phyloP scores from a whole-genome alignment of 2,113 vertebrate genomes.

The Nothobranchius furzeri region DNA sequence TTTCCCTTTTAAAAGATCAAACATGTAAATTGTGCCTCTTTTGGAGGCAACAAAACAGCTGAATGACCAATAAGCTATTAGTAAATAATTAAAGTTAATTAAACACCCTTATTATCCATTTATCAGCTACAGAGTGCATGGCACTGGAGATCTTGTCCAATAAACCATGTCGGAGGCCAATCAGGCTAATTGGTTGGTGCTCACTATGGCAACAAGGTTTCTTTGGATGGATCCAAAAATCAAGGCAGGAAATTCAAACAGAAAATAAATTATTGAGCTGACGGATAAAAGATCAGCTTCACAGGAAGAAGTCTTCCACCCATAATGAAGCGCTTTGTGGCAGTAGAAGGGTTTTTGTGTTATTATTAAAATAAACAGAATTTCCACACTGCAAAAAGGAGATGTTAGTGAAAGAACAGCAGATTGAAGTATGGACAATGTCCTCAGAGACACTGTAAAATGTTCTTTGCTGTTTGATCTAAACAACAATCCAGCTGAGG shows the following conservation, averaged over 20 bases:
- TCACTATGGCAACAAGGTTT: conserved; percentile 49
- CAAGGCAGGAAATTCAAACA: conserved; percentile 16
- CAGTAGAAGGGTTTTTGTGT: conserved; percentile 37
- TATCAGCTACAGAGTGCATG: conserved; percentile 28
- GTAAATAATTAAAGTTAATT: conserved; percentile 26
- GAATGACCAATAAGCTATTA: conserved; percentile 25
- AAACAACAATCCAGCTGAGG: conserved; percentile 26
- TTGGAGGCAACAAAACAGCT: conserved; percentile 15
- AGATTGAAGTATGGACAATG: background rate
- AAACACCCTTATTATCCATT: too few species aligned
- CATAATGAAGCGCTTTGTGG: conserved; percentile 31
- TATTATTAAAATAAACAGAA: conserved; percentile 33
- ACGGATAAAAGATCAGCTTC: conserved; percentile 16
- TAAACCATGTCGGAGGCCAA: conserved; percentile 30
- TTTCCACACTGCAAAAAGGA: conserved; percentile 42
- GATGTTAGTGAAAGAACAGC: conserved; percentile 36
- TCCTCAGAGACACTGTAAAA: conserved; percentile 19
- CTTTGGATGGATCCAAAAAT: conserved; percentile 32
- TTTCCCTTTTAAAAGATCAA: background rate
- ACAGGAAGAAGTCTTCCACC: conserved; percentile 19
- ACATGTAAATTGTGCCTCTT: too few species aligned
- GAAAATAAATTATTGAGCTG: background rate
- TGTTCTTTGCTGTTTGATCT: conserved; percentile 13
- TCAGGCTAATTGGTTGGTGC: conserved; percentile 38
- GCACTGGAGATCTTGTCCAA: conserved; percentile 59